Evolutionary conservation across 2,797 vertebrate species (phyloP), one percentile per base, ranked within the genome.

Genomic region (Enteromius mattozi): DNA sequence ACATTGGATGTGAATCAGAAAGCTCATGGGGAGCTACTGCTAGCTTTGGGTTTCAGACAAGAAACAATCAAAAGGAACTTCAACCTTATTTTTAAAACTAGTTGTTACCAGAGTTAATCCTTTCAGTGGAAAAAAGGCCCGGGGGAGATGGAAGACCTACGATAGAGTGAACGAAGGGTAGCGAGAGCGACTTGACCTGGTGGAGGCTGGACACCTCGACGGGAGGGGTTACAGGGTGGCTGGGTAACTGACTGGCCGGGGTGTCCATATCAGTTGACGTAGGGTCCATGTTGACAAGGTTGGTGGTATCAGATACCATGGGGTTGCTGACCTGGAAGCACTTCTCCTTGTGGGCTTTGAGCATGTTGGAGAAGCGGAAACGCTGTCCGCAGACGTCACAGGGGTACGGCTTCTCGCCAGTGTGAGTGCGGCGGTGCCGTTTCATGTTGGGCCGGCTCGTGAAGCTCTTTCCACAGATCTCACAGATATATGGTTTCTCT

Each of bases 371-470:
- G 94, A 98, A 98, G 89, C 97, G 97, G 93, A 98, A 98, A 87
- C 97, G 96, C 83, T 97, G 97, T 78, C 97, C 97, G 0, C 97
- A 98, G 80, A 97, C 95, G 27, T 97, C 97, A 3, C 97, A 99
- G 0, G 97, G 97, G 89, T 99, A 98, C 0, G 97, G 97, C 92
- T 99, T 99, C 94, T 98, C 97, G 0, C 97, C 97, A 0, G 97
- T 98, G 96, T 99, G 97, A 0, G 97, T 98, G 89, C 97, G 96
- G 70, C 98, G 96, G 90, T 99, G 98, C 19, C 98, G 95, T 92
- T 99, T 99, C 98, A 99, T 99, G 95, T 99, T 99, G 89, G 98
- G 98, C 30, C 98, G 96, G 90, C 98, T 99, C 74, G 98, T 99
- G 95, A 99, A 99, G 92, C 98, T 99, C 93, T 99, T 99, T 69